A percentile compares a stretch with the other conserved stretches of the same genome.
Conservation (phyloP, 2,113 vertebrate genomes). For the Climacteris rufus region DNA sequence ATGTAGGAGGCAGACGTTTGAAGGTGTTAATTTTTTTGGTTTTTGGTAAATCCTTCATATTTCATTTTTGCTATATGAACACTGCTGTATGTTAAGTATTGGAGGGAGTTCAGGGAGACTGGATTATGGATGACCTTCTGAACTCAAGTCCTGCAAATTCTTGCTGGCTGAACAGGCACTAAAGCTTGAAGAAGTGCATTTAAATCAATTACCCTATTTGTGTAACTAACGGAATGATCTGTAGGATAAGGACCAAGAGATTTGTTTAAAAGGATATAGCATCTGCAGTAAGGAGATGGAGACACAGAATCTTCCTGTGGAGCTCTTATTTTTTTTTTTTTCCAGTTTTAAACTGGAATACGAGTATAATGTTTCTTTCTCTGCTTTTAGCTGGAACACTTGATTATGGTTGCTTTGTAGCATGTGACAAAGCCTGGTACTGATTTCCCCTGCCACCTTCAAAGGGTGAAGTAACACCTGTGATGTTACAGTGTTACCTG, state of each 20-base stretch:
- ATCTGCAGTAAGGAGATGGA: not conserved
- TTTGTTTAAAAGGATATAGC: not conserved
- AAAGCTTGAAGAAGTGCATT: not conserved
- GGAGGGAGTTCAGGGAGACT: not conserved
- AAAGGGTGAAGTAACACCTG: not conserved
- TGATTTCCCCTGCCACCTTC: not conserved
- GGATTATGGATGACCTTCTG: not conserved
- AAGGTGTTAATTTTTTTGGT: not conserved
- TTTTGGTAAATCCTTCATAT: not conserved
- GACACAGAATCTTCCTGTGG: not conserved
- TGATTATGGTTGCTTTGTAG: not conserved
- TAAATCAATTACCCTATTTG: not conserved
- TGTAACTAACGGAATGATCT: not conserved
- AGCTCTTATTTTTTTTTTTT: not conserved
- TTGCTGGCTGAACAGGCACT: not conserved
- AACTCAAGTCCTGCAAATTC: not conserved
- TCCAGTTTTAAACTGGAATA: not conserved
- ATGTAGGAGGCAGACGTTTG: not conserved
- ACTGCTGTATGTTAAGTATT: not conserved
- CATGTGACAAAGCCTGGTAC: not conserved
- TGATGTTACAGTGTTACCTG: not conserved
- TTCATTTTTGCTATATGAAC: accelerated
- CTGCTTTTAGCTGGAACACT: not conserved
- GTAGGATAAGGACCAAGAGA: not conserved
- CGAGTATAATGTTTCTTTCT: not conserved